Evolutionary conservation across 2,888 invertebrate genomes (phyloP), one percentile per base, ranked within the genome.

Genomic region (Biston stratarius): DNA sequence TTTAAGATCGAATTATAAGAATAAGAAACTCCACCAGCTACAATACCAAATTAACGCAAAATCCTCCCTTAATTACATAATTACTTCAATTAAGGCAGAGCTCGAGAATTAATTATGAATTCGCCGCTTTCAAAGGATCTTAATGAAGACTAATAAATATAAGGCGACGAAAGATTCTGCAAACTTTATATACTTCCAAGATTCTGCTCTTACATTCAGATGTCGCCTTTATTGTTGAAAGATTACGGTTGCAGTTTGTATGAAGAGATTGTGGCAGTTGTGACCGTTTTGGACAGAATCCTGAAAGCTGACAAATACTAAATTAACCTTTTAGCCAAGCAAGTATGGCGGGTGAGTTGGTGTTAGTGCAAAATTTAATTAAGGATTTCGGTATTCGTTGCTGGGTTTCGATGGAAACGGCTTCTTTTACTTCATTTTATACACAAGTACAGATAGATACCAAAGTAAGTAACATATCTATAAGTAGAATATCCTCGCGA

Each of bases 291-390:
- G 33, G 40, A 33, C 44, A 38, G 58, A 48, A 61, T 53, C 44
- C 55, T 59, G 60, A 53, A 64, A 78, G 81, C 83, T 84, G 84
- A 83, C 84, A 85, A 86, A 84, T 85, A 84, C 79, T 83, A 81
- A 82, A 84, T 85, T 84, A 85, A 83, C 79, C 81, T 84, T 78
- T 83, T 83, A 82, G 85, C 78, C 75, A 69, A 76, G 78, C 77
- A 79, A 81, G 80, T 82, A 79, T 79, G 82, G 80, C 77, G 78
- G 69, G 74, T 73, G 69, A 66, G 79, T 79, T 79, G 76, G 80
- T 81, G 79, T 78, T 78, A 76, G 81, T 80, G 77, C 78, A 72
- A 82, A 83, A 85, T 85, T 81, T 80, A 85, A 84, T 84, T 84
- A 85, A 77, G 76, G 75, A 78, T 78, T 81, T 77, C 73, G 76